phyloP scores from a whole-genome alignment of 2,113 vertebrate genomes.

The Perca flavescens region DNA sequence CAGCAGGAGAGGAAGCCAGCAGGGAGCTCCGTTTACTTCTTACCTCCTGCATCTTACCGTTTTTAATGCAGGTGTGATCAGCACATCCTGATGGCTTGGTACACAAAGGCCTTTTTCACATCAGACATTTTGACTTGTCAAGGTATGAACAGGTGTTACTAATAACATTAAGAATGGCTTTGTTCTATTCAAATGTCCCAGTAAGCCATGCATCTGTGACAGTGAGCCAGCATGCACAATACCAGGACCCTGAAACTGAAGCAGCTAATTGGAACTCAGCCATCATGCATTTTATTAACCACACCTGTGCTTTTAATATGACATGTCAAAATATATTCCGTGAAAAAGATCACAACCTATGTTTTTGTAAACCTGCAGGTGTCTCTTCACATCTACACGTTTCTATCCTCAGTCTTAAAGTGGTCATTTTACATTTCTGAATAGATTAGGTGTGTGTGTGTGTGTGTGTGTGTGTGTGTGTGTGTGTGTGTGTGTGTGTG shows the following conservation, averaged over 20 bases:
- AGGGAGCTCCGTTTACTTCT: slow-evolving; percentile 42
- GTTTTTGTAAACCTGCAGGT: background rate
- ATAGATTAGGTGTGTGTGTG: slow-evolving; percentile 29
- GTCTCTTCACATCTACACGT: background rate
- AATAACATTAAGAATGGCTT: slow-evolving; percentile 9
- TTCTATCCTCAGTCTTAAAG: slow-evolving; percentile 2
- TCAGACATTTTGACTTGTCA: slow-evolving; percentile 25
- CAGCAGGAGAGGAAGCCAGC: slow-evolving; percentile 68
- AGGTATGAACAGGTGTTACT: slow-evolving; percentile 26
- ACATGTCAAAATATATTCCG: background rate
- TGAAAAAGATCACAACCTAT: background rate
- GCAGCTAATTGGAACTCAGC: slow-evolving; percentile 1
- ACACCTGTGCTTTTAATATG: background rate
- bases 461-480: slow-evolving; percentile 32
- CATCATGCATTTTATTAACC: background rate
- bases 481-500: slow-evolving; percentile 35
- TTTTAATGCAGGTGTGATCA: slow-evolving; percentile 50
- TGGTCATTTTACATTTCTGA: slow-evolving; percentile 27
- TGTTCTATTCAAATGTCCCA: too few species aligned
- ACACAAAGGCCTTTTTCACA: slow-evolving; percentile 6
- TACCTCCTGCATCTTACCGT: slow-evolving; percentile 55
- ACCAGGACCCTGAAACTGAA: background rate
- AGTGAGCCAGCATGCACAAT: background rate
- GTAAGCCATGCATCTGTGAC: too few species aligned
- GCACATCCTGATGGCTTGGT: slow-evolving; percentile 40